Base-by-base conservation (phyloP, 2,113 vertebrate species). In the Equus przewalskii region DNA sequence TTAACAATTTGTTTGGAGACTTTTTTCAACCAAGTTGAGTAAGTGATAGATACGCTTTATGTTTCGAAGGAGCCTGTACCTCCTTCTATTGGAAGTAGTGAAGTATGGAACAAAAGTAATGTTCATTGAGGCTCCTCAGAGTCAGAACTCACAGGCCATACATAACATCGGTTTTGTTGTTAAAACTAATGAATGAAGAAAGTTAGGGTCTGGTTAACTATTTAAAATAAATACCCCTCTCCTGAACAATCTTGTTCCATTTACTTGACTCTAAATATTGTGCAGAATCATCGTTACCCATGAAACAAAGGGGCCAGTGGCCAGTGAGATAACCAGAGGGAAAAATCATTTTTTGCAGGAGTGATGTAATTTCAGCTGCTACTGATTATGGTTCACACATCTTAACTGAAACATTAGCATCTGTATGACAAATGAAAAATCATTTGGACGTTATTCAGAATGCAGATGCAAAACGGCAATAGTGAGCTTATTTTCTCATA, bases 171-270 rank as follows among this genome's bases (percentile, higher is more conserved):
- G 19, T 64, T 64, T 89, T 78, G 16, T 51, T 79, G 26, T 89
- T 73, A n/a, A 92, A 82, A 73, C 79, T 80, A 65, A 67, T 54
- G 51, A 92, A 83, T 78, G 72, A 96, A 44, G 19, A 67, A 84
- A 46, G 26, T 58, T 81, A 49, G 56, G 51, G 21, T 80, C 2
- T 15, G 3, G 49, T 85, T 30, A 64, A 12, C 22, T 86, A 67
- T 60, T 75, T 67, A 30, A n/a, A 91, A 93, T 46, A 90, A 30
- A 33, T 65, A 51, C 15, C 6, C 13, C 26, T 49, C 11, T 72
- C 7, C 3, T 51, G 79, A 54, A 36, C 18, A 36, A 69, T 54
- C 65, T 90, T 78, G 6, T 76, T 82, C 46, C n/a, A 64, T 80
- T 67, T 81, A 36, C 58, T 83, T 93, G 26, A 65, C 7, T 95